These are phyloP conservation scores for Nyleta sp. DNA, from an alignment of 2,888 invertebrate species.

Conservation along the genomic window DNA sequence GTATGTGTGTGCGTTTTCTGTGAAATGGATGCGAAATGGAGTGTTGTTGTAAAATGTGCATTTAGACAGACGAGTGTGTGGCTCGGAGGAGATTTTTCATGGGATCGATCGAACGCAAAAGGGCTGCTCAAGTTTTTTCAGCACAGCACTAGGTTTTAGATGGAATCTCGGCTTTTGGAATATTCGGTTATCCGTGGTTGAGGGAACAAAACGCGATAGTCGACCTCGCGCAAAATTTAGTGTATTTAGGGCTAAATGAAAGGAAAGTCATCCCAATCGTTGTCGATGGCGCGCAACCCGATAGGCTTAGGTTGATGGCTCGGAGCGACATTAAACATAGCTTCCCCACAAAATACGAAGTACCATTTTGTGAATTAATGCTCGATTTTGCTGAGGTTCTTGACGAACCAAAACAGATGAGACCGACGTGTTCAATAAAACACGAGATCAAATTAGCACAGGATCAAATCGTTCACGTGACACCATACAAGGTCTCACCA, in stretches of 20 bases:
- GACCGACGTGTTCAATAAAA: slow-evolving; percentile 13
- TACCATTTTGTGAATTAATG: not conserved
- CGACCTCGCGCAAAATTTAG: not conserved
- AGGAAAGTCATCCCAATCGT: not conserved
- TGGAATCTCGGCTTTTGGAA: no score
- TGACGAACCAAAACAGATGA: slow-evolving; percentile 1
- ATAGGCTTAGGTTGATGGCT: no score
- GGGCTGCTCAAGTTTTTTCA: no score
- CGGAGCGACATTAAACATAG: not conserved
- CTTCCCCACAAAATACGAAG: not conserved
- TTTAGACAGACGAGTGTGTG: slow-evolving; percentile 4
- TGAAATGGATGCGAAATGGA: slow-evolving; percentile 25
- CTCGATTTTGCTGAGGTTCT: not conserved
- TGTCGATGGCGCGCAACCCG: no score
- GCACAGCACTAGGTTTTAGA: no score
- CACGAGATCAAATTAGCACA: not conserved
- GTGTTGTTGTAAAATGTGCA: slow-evolving; percentile 20
- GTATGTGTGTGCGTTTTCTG: not conserved
- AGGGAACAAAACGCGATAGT: not conserved
- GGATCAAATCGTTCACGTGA: not conserved
- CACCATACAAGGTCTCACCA: not conserved
- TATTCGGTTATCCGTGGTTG: slow-evolving; percentile 12
- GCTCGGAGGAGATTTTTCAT: not conserved
- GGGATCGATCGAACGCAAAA: no score
- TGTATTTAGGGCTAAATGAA: not conserved